Conservation (phyloP, 2,113 vertebrate genomes). For the Colaptes auratus region DNA sequence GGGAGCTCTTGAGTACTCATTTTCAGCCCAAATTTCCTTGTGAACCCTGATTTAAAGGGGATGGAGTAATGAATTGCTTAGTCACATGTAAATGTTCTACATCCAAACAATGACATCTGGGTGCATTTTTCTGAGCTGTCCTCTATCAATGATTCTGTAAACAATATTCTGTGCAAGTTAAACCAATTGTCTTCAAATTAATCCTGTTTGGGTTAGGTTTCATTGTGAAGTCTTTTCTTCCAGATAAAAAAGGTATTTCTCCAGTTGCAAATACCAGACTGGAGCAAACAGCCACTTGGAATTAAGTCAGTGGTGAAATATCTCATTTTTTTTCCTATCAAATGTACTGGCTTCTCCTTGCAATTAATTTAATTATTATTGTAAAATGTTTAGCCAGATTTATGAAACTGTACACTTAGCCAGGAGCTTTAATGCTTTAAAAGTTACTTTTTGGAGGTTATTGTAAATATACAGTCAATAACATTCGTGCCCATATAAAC, state of each 20-base stretch:
- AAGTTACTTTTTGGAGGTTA: constrained; percentile 38
- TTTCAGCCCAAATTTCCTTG: neutral
- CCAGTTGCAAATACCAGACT: neutral
- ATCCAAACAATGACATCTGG: constrained; percentile 3
- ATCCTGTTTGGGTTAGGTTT: constrained; percentile 31
- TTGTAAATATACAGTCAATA: constrained; percentile 42
- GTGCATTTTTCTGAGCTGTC: neutral
- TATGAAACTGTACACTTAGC: constrained; percentile 38
- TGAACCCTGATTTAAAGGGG: neutral
- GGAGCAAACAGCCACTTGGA: neutral
- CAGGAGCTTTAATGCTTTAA: constrained; percentile 53
- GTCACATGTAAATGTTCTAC: neutral
- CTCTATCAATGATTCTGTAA: neutral
- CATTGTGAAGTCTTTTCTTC: neutral
- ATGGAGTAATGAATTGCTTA: neutral
- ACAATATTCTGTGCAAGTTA: neutral
- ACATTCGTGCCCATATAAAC: constrained; percentile 4
- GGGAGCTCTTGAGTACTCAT: neutral
- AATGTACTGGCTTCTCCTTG: constrained; percentile 1
- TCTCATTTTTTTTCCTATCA: neutral
- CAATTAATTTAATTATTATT: constrained; percentile 47
- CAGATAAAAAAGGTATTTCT: neutral
- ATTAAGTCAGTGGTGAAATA: neutral
- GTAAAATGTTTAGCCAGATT: constrained; percentile 50
- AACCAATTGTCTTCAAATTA: constrained; percentile 25